Conservation (phyloP, 2,888 invertebrate genomes). For the Belgica antarctica region DNA sequence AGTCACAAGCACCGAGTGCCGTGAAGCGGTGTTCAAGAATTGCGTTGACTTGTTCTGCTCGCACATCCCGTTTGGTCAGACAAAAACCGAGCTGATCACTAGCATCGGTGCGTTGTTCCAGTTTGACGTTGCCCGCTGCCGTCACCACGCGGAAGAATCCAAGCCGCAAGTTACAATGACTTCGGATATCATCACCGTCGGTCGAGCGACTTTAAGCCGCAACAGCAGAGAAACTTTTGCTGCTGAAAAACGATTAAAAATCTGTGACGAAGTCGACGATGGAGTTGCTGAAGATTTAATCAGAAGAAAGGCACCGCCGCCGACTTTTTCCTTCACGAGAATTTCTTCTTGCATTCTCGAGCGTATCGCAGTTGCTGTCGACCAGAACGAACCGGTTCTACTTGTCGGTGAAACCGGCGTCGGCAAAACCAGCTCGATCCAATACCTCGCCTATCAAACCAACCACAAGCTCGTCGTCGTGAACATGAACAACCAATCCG, state of each 20-base stretch:
- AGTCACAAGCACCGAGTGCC: slow-evolving; percentile 61
- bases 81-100: slow-evolving; percentile 66
- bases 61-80: slow-evolving; percentile 65
- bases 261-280: slow-evolving; percentile 46
- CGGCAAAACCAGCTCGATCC: slow-evolving; percentile 94
- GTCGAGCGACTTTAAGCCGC: slow-evolving; percentile 63
- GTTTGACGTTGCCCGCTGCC: slow-evolving; percentile 75
- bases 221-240: slow-evolving; percentile 45
- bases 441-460: slow-evolving; percentile 80
- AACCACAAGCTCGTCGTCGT: slow-evolving; percentile 87
- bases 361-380: slow-evolving; percentile 79
- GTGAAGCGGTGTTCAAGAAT: slow-evolving; percentile 67
- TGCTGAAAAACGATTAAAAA: slow-evolving; percentile 46
- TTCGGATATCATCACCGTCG: slow-evolving; percentile 63
- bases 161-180: slow-evolving; percentile 72
- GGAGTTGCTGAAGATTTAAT: slow-evolving; percentile 53
- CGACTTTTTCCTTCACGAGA: slow-evolving; percentile 78
- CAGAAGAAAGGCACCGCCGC: slow-evolving; percentile 52
- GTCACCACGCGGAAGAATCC: slow-evolving; percentile 72
- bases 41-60: slow-evolving; percentile 89
- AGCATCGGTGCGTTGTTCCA: slow-evolving; percentile 79
- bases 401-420: slow-evolving; percentile 98
- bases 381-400: slow-evolving; percentile 82
- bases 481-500: slow-evolving; percentile 99
- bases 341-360: slow-evolving; percentile 81